Evolutionary conservation across 2,113 vertebrate species (phyloP).

Genomic region (Daubentonia madagascariensis): DNA sequence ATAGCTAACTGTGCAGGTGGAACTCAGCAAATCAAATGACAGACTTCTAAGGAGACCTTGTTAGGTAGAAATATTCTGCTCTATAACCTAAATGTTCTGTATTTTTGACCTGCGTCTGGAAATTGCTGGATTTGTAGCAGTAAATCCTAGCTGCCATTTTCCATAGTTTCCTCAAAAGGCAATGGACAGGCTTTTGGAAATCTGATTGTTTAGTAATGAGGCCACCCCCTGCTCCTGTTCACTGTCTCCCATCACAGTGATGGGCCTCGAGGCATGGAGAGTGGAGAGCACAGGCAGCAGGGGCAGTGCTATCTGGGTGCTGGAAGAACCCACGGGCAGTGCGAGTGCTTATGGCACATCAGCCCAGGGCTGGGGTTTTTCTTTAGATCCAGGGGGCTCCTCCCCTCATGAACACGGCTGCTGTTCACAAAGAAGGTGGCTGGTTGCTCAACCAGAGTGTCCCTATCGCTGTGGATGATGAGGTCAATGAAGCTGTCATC

Average conservation of each 20-base stretch:
- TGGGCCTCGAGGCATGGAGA: not conserved
- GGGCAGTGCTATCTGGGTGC: not conserved
- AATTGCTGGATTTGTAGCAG: not conserved
- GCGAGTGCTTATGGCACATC: not conserved
- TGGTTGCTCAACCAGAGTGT: not conserved
- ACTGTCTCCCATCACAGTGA: not conserved
- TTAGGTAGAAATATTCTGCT: not conserved
- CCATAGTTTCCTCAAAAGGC: not conserved
- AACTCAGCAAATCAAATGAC: not conserved
- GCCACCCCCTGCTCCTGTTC: not conserved
- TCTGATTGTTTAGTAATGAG: not conserved
- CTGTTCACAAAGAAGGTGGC: not conserved
- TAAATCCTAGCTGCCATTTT: not conserved
- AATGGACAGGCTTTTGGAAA: not conserved
- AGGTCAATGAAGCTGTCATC: not conserved
- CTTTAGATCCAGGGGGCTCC: not conserved
- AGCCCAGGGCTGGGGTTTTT: not conserved
- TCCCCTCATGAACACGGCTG: not conserved
- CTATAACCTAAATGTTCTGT: not conserved
- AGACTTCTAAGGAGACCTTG: not conserved
- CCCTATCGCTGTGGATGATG: not conserved
- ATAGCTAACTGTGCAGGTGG: not conserved
- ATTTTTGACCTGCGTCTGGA: not conserved
- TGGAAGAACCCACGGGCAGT: not conserved
- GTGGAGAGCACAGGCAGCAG: not conserved